These are phyloP conservation scores for Triops cancriformis DNA, from an alignment of 1,140 invertebrate genomes.

Conservation along the genomic window DNA sequence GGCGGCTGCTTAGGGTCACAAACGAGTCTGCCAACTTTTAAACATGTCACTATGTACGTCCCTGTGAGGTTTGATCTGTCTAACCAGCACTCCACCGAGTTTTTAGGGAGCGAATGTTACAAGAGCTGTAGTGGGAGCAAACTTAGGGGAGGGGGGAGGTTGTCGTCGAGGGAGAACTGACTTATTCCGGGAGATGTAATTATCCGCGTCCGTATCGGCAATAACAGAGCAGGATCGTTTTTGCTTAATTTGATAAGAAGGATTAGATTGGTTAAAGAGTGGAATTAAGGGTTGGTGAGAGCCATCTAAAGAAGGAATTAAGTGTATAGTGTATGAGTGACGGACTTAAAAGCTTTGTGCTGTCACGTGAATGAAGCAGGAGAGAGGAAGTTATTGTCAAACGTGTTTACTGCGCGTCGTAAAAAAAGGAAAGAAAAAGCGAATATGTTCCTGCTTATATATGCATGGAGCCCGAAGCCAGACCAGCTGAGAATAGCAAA, in stretches of 20 bases:
- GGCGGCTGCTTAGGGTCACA: background rate
- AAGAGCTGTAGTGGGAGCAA: no score
- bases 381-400: background rate
- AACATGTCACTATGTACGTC: no score
- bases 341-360: slow-evolving; percentile 1
- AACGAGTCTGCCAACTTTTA: no score
- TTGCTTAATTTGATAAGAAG: slow-evolving; percentile 6
- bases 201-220: background rate
- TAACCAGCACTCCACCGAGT: no score
- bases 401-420: background rate
- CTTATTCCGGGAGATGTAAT: background rate
- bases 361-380: background rate
- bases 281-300: background rate
- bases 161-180: no score
- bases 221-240: background rate
- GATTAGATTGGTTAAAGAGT: background rate
- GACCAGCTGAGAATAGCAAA: no score
- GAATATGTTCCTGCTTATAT: background rate
- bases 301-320: background rate
- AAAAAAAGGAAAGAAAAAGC: background rate
- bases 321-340: background rate
- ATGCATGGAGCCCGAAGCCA: no score
- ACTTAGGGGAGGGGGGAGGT: no score
- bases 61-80: no score
- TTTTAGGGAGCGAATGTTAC: no score